A percentile compares a stretch with the other conserved stretches of the same genome.
phyloP scores from a whole-genome alignment of 2,888 invertebrate species.

The Mycalesis mineus region DNA sequence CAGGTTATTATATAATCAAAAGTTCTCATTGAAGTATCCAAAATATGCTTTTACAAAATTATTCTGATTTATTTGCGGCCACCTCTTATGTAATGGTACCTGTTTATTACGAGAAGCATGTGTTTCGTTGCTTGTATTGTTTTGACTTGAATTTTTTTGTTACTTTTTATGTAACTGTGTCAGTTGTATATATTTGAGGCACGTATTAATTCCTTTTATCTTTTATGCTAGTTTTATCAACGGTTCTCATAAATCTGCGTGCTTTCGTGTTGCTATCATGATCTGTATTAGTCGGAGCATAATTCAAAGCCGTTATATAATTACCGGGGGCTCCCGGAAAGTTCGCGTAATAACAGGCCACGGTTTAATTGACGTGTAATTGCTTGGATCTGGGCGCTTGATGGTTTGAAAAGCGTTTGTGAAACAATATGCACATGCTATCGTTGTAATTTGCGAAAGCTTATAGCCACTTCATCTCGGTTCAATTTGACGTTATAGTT shows the following conservation, averaged over 20 bases:
- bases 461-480: neutral
- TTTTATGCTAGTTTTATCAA: constrained; percentile 39
- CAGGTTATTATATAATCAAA: neutral
- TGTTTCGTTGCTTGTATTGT: neutral
- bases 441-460: neutral
- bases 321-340: constrained; percentile 41
- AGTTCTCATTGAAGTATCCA: neutral
- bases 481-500: neutral
- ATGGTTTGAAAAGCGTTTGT: constrained; percentile 16
- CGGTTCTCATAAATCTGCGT: constrained; percentile 46
- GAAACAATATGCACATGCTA: constrained; percentile 7
- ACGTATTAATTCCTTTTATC: constrained; percentile 38
- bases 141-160: neutral
- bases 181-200: constrained; percentile 19
- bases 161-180: constrained; percentile 2
- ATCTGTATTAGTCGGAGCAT: constrained; percentile 50
- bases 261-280: constrained; percentile 46
- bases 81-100: neutral
- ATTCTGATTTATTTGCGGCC: neutral
- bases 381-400: constrained; percentile 23
- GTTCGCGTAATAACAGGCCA: constrained; percentile 37
- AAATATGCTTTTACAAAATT: neutral
- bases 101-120: neutral
- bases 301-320: constrained; percentile 51
- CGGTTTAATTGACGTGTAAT: constrained; percentile 36